phyloP scores from a whole-genome alignment of 2,888 invertebrate species.

The Pinctada fucata region DNA sequence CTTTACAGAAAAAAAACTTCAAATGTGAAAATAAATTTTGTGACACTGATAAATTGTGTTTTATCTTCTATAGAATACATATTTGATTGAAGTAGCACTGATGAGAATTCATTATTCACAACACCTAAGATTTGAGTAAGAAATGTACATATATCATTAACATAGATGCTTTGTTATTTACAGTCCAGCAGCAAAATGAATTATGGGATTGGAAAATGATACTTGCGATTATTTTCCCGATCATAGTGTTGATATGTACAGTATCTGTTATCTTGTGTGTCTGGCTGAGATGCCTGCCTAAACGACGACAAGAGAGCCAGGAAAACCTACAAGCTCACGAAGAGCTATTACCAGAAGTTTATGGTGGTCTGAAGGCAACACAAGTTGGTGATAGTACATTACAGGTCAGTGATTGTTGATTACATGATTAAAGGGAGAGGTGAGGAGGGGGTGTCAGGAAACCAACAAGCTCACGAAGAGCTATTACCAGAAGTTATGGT shows the following conservation, averaged over 20 bases:
- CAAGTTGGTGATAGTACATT: slow-evolving; percentile 70
- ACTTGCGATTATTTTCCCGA: slow-evolving; percentile 51
- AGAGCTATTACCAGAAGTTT: slow-evolving; percentile 53
- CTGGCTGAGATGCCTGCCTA: slow-evolving; percentile 45
- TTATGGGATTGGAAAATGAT: slow-evolving; percentile 35
- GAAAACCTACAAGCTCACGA: slow-evolving; percentile 34
- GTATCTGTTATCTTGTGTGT: slow-evolving; percentile 43
- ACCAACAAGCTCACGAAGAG: slow-evolving; percentile 32
- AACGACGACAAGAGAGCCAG: slow-evolving; percentile 41
- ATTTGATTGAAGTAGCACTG: too few species aligned
- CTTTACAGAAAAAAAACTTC: too few species aligned
- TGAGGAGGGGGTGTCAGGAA: slow-evolving; percentile 8
- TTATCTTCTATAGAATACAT: too few species aligned
- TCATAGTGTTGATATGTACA: slow-evolving; percentile 42
- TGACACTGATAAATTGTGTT: too few species aligned
- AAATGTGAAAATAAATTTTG: too few species aligned
- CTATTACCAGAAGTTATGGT: slow-evolving; percentile 59
- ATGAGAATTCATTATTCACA: too few species aligned
- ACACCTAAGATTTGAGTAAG: too few species aligned
- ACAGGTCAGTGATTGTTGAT: slow-evolving; percentile 49
- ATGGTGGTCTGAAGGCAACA: slow-evolving; percentile 65
- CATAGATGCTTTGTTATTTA: neutral
- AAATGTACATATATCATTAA: too few species aligned
- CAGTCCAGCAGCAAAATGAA: neutral
- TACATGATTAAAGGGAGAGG: slow-evolving; percentile 27